phyloP scores from a whole-genome alignment of 2,113 vertebrate genomes.

The Deroptyus accipitrinus region DNA sequence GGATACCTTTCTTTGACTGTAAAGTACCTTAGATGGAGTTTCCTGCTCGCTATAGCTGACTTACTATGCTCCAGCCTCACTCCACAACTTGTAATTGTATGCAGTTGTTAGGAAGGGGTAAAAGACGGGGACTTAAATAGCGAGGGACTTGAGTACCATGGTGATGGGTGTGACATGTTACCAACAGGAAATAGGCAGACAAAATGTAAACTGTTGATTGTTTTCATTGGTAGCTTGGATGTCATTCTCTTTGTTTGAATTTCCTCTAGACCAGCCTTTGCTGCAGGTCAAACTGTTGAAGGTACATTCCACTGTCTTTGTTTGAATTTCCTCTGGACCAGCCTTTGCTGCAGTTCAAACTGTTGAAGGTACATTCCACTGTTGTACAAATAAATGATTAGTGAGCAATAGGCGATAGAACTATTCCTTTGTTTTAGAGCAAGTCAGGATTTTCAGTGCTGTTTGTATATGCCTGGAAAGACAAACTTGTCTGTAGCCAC shows the following conservation, averaged over 20 bases:
- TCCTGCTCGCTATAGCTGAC: not conserved
- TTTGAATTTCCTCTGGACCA: slow-evolving; percentile 7
- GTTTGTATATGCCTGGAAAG: not conserved
- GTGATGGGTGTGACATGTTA: not conserved
- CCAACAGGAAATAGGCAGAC: not conserved
- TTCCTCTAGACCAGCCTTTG: not conserved
- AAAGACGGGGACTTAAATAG: not conserved
- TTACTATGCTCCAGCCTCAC: not conserved
- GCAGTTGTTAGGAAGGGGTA: not conserved
- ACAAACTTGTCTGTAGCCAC: not conserved
- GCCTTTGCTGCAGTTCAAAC: not conserved
- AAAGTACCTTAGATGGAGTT: not conserved
- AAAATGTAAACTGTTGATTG: slow-evolving; percentile 16
- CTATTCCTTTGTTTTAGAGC: not conserved
- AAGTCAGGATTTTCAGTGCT: not conserved
- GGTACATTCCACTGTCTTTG: not conserved
- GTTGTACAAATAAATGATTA: not conserved
- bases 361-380: not conserved
- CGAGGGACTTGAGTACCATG: not conserved
- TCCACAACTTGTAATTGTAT: not conserved
- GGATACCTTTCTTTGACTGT: not conserved
- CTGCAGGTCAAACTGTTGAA: not conserved
- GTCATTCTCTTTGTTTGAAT: not conserved
- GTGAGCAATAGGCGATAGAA: not conserved
- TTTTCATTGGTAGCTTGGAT: not conserved